Conservation (phyloP, 1,140 invertebrate genomes). For the Megalonaias nervosa region DNA sequence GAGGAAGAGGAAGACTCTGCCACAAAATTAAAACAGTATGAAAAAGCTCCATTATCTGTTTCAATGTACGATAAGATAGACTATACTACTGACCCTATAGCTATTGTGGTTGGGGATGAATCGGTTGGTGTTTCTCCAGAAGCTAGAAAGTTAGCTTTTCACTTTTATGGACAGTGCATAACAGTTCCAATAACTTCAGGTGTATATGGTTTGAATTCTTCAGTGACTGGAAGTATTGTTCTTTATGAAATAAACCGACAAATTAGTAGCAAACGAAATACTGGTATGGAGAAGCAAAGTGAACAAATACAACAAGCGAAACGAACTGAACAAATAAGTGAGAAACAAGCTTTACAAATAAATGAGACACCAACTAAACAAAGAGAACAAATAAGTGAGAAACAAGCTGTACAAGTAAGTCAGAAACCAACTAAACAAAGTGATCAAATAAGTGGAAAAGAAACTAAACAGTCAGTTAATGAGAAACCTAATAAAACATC, state of each 20-base stretch:
- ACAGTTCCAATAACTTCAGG: conserved; percentile 83
- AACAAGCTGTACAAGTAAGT: too few species aligned
- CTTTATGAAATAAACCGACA: conserved; percentile 89
- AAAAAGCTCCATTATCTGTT: conserved; percentile 41
- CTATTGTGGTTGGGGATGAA: conserved; percentile 90
- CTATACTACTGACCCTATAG: conserved; percentile 74
- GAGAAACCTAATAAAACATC: too few species aligned
- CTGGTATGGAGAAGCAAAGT: too few species aligned
- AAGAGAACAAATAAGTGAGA: too few species aligned
- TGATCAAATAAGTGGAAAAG: too few species aligned
- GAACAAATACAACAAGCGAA: too few species aligned
- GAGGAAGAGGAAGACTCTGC: conserved; percentile 26
- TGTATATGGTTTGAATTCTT: conserved; percentile 89
- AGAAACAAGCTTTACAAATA: too few species aligned
- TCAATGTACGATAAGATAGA: conserved; percentile 37
- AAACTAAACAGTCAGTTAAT: too few species aligned
- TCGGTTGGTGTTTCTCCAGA: conserved; percentile 85
- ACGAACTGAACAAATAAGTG: too few species aligned
- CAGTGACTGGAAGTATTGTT: conserved; percentile 85
- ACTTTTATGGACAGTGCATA: conserved; percentile 72
- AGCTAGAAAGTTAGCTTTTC: conserved; percentile 75
- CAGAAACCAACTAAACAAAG: too few species aligned
- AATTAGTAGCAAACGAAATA: conserved; percentile 51
- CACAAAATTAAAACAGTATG: conserved; percentile 47
- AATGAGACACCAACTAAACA: too few species aligned